A percentile compares a stretch with the other conserved stretches of the same genome.
These are phyloP conservation scores for Aphelinus atriplicis DNA, from an alignment of 1,140 invertebrate species.

Conservation along the genomic window DNA sequence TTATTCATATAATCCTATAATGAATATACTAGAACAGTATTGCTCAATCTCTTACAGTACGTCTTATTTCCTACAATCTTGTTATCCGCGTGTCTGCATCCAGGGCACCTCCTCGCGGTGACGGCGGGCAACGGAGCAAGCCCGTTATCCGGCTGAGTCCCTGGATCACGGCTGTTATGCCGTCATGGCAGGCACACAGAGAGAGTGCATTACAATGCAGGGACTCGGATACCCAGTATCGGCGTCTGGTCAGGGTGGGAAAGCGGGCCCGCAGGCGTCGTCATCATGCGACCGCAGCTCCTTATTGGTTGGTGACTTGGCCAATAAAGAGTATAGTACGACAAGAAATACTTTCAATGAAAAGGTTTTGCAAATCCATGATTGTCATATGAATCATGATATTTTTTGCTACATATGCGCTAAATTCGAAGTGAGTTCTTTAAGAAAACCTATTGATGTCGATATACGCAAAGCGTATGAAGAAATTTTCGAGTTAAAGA, in stretches of 20 bases:
- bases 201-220: constrained; percentile 28
- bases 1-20: too few relatives aligned
- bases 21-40: too few relatives aligned
- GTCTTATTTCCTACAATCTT: too few relatives aligned
- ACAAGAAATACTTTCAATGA: neutral
- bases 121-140: constrained; percentile 39
- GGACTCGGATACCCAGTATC: constrained; percentile 11
- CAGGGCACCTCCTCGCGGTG: constrained; percentile 45
- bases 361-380: constrained; percentile 2
- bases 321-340: neutral
- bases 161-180: constrained; percentile 38
- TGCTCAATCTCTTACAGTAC: too few relatives aligned
- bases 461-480: constrained; percentile 18
- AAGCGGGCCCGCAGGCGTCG: constrained; percentile 15
- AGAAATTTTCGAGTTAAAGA: constrained; percentile 20
- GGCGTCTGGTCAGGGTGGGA: constrained; percentile 24
- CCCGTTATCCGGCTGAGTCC: constrained; percentile 35
- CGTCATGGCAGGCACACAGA: constrained; percentile 42
- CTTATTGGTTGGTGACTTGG: constrained; percentile 27
- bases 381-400: constrained; percentile 14
- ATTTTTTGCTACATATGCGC: constrained; percentile 13
- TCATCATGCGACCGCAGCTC: constrained; percentile 24
- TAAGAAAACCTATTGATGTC: constrained; percentile 16
- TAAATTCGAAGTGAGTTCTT: constrained; percentile 22
- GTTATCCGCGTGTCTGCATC: constrained; percentile 20